These are phyloP conservation scores for Antechinus flavipes DNA, from an alignment of 2,113 vertebrate species.

Conservation along the genomic window DNA sequence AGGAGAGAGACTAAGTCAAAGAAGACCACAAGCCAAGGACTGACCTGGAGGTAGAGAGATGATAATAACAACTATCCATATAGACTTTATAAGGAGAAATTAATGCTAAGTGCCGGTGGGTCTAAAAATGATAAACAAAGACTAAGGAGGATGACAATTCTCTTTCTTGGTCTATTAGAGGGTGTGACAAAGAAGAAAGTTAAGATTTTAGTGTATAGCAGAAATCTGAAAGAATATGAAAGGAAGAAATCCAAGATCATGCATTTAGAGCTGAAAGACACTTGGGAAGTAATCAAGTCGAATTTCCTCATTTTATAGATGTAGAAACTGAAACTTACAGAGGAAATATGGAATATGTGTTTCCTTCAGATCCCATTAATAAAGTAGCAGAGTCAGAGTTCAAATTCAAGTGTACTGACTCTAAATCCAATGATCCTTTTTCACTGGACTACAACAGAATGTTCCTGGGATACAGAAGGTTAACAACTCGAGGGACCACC, in stretches of 20 bases:
- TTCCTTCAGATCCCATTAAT: neutral
- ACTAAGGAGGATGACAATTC: neutral
- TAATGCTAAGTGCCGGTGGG: neutral
- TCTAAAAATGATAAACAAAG: neutral
- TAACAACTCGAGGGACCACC: neutral
- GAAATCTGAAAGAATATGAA: neutral
- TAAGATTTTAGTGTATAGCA: too few species aligned
- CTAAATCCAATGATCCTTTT: neutral
- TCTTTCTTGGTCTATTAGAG: too few species aligned
- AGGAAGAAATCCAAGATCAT: neutral
- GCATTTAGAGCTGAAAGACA: neutral
- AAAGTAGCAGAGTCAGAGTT: neutral
- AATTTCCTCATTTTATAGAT: neutral
- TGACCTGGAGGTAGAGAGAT: neutral
- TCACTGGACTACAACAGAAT: neutral
- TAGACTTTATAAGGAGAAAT: neutral
- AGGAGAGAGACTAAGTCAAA: neutral
- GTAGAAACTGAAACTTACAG: neutral
- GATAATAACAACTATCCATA: neutral
- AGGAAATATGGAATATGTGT: neutral
- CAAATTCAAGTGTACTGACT: neutral
- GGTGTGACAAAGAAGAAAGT: too few species aligned
- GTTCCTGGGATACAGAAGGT: neutral
- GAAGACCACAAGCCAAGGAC: neutral
- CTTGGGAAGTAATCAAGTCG: neutral